Evolutionary conservation across 2,797 vertebrate genomes (phyloP).

Genomic region (Eulemur albifrons): DNA sequence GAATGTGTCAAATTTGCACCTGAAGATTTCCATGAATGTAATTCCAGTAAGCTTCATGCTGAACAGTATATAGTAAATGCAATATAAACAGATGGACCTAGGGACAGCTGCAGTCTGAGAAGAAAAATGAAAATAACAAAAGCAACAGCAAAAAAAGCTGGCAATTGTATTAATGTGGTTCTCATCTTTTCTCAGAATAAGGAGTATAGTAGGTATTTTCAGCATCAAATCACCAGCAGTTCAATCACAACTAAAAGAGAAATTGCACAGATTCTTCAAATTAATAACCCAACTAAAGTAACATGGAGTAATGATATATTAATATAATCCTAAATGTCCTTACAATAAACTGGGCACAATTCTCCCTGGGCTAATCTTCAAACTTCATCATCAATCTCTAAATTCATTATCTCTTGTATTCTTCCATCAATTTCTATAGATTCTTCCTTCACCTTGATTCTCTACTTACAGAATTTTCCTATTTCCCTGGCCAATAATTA

Average conservation of each 20-base stretch:
- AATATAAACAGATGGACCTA: constrained; percentile 39
- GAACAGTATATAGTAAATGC: neutral
- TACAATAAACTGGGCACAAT: neutral
- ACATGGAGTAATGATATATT: neutral
- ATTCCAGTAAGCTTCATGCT: constrained; percentile 22
- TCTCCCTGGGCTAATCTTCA: neutral
- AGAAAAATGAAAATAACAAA: constrained; percentile 32
- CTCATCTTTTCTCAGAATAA: neutral
- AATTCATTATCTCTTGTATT: neutral
- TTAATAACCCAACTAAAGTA: neutral
- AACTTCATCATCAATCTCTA: neutral
- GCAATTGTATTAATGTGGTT: neutral
- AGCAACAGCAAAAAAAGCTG: neutral
- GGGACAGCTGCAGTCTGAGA: neutral
- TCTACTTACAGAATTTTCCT: neutral
- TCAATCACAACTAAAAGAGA: neutral
- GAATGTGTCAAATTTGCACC: constrained; percentile 28
- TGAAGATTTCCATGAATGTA: constrained; percentile 33
- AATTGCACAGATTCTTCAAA: neutral
- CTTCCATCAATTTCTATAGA: neutral
- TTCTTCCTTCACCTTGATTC: constrained; percentile 6
- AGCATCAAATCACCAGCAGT: neutral
- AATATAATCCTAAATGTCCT: neutral
- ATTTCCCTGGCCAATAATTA: neutral
- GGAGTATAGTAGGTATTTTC: neutral